phyloP scores from a whole-genome alignment of 2,888 invertebrate genomes.

The Plebejus argus region DNA sequence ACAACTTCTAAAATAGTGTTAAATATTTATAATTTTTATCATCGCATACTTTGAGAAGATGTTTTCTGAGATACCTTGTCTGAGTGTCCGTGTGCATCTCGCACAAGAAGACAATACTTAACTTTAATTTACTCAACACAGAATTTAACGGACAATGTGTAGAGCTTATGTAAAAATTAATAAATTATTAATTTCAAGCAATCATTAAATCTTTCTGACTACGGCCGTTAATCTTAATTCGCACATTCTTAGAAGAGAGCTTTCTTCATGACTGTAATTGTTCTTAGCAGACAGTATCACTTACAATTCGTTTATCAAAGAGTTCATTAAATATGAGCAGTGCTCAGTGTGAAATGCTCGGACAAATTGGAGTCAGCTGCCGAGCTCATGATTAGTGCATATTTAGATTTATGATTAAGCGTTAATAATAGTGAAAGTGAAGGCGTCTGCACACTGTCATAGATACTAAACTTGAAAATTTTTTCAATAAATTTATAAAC shows the following conservation, averaged over 20 bases:
- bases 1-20: too few species aligned
- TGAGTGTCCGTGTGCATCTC: too few species aligned
- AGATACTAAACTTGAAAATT: not conserved
- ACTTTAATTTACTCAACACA: too few species aligned
- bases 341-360: conserved; percentile 60
- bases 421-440: conserved; percentile 42
- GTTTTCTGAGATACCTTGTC: too few species aligned
- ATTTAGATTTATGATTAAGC: conserved; percentile 67
- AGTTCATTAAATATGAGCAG: conserved; percentile 38
- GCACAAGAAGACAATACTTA: too few species aligned
- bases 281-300: not conserved
- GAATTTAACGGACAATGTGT: too few species aligned
- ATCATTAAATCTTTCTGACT: not conserved
- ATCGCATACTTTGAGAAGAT: too few species aligned
- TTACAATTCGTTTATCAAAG: conserved; percentile 15
- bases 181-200: too few species aligned
- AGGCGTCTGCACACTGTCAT: not conserved
- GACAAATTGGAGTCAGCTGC: conserved; percentile 74
- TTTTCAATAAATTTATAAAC: too few species aligned
- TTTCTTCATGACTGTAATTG: not conserved
- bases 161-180: too few species aligned
- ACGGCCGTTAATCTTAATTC: not conserved
- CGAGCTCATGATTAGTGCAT: conserved; percentile 64
- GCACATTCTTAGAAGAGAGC: not conserved
- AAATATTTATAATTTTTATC: too few species aligned